phyloP scores from a whole-genome alignment of 2,797 vertebrate genomes.

The Rhinichthys osculus region DNA sequence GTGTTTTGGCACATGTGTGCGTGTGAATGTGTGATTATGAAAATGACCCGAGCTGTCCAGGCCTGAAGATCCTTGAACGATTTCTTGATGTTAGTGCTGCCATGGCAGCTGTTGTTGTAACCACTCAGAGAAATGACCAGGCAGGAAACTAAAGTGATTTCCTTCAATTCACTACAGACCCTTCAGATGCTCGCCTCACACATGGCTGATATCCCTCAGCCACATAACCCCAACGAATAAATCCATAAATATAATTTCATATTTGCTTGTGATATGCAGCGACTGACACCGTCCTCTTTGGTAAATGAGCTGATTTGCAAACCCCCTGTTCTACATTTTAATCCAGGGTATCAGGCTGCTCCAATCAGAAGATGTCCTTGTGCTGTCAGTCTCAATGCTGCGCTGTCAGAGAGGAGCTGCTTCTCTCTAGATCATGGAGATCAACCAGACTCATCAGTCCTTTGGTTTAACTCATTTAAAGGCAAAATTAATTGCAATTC shows the following conservation, averaged over 20 bases:
- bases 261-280: slow-evolving; percentile 52
- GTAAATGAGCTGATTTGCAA: slow-evolving; percentile 66
- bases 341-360: slow-evolving; percentile 69
- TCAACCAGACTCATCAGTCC: slow-evolving; percentile 7
- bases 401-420: slow-evolving; percentile 45
- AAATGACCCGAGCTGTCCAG: slow-evolving; percentile 54
- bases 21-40: slow-evolving; percentile 55
- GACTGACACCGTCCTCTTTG: slow-evolving; percentile 45
- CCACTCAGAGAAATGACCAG: slow-evolving; percentile 62
- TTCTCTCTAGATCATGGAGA: slow-evolving; percentile 45
- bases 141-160: slow-evolving; percentile 59
- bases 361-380: slow-evolving; percentile 74
- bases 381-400: slow-evolving; percentile 71
- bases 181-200: slow-evolving; percentile 44
- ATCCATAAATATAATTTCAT: slow-evolving; percentile 69
- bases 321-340: slow-evolving; percentile 66
- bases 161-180: slow-evolving; percentile 51
- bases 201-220: slow-evolving; percentile 49
- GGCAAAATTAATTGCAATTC: not conserved
- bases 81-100: slow-evolving; percentile 30
- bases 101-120: slow-evolving; percentile 45
- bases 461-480: not conserved
- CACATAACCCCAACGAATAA: slow-evolving; percentile 58
- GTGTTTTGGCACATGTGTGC: slow-evolving; percentile 4
- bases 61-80: slow-evolving; percentile 45